Base-by-base conservation (phyloP, 1,140 invertebrate genomes). In the Leptopilina boulardi region DNA sequence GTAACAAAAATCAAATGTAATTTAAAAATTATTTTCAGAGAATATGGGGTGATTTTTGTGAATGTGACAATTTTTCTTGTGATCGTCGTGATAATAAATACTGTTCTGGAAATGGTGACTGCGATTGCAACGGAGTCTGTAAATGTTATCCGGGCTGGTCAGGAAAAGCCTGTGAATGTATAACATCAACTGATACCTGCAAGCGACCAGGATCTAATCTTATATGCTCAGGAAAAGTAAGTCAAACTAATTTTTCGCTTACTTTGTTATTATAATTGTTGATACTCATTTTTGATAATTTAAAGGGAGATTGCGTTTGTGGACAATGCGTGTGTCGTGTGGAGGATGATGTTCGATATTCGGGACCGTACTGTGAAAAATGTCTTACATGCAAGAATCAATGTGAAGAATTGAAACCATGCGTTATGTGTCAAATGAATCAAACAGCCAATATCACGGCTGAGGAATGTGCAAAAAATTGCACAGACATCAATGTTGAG, bases 11-110 rank as follows among this genome's bases (percentile, higher is more conserved):
- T 30, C 75, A 34, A 51, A 30, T 66, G 6, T 1, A 51, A 5
- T 41, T 26, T 70, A 8, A n/a, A 15, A 42, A 13, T 74, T 21
- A 88, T 89, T 89, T 91, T 0, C 87, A 95, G 94, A 87, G 89
- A 78, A 94, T 96, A 83, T 94, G 93, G 0, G 98, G 98, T 3
- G 91, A 93, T 77, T 98, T 93, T 89, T 99, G 98, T 87, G 95
- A 99, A 89, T 99, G 98, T 91, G 97, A 99, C 88, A 97, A 99
- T 91, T 99, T 97, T 87, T 96, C 96, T n/a, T 99, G 98, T 88
- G 96, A 97, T 87, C 94, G 96, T 81, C 92, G 95, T 88, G 94
- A 96, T 87, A 94, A 95, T 30, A 84, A 94, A 81, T 89, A 98
- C 10, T 99, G 97, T 89, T 96, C 96, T 44, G 96, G 94, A 73